These are phyloP conservation scores for Anoura caudifer DNA, from an alignment of 2,113 vertebrate genomes.

Conservation along the genomic window DNA sequence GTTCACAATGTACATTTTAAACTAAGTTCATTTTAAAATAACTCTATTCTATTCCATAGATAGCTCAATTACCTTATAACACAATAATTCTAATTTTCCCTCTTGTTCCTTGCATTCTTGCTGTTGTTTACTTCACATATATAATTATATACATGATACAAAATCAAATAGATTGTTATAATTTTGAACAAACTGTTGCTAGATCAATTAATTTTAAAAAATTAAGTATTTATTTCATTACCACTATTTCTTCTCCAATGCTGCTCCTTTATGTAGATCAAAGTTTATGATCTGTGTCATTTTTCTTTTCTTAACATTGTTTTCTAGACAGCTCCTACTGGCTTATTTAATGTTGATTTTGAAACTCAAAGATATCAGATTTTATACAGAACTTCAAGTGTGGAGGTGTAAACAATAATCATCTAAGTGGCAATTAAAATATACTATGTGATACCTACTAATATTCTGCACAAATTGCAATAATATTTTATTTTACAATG, in stretches of 20 bases:
- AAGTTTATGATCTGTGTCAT: not conserved
- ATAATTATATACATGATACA: not conserved
- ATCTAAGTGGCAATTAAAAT: not conserved
- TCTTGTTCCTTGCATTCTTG: not conserved
- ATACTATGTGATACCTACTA: not conserved
- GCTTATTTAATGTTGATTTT: not conserved
- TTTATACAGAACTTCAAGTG: not conserved
- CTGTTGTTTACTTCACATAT: not conserved
- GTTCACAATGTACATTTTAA: not conserved
- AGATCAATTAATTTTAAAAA: not conserved
- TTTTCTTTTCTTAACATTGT: not conserved
- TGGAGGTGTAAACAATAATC: not conserved
- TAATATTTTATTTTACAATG: not conserved
- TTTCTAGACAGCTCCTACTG: not conserved
- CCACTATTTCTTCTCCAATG: not conserved
- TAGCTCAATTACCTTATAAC: not conserved
- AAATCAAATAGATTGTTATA: not conserved
- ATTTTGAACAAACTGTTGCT: not conserved
- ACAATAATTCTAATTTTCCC: not conserved
- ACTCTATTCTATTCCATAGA: not conserved
- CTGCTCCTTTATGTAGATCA: not conserved
- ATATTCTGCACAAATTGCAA: not conserved
- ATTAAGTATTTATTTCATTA: not conserved
- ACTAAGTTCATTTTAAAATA: not conserved
- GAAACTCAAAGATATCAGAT: not conserved